A percentile compares a stretch with the other conserved stretches of the same genome.
Conservation (phyloP, 2,797 vertebrate genomes). For the Pagetopsis macropterus region DNA sequence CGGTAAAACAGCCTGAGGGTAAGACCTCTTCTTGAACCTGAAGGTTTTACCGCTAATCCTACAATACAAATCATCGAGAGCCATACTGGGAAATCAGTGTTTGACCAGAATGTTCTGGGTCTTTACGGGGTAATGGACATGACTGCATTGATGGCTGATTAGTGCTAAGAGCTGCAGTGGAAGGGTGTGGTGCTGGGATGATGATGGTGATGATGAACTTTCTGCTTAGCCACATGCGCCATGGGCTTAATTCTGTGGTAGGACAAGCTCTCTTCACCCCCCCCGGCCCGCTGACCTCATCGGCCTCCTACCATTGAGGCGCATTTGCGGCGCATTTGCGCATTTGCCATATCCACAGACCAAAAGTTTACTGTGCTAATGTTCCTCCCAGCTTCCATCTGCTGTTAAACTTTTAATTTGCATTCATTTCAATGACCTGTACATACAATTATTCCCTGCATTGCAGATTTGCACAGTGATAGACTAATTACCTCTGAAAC, state of each 20-base stretch:
- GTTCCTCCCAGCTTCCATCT: conserved; percentile 30
- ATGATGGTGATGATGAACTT: neutral
- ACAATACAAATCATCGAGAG: conserved; percentile 40
- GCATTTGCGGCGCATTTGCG: conserved; percentile 4
- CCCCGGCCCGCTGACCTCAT: conserved; percentile 13
- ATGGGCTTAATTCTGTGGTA: conserved; percentile 15
- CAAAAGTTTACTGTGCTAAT: conserved; percentile 27
- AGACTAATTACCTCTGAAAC: conserved; percentile 40
- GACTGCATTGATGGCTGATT: conserved; percentile 22
- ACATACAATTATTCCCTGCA: conserved; percentile 17
- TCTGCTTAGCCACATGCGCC: neutral
- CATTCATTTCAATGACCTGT: conserved; percentile 28
- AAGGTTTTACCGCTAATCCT: conserved; percentile 55
- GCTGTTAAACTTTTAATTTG: conserved; percentile 31
- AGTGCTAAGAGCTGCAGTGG: conserved; percentile 3
- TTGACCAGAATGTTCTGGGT: conserved; percentile 39
- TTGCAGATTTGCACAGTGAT: conserved; percentile 23
- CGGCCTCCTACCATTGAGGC: conserved; percentile 6
- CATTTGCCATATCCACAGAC: conserved; percentile 16
- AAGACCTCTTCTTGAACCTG: conserved; percentile 38
- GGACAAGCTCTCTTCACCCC: conserved; percentile 17
- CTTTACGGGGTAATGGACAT: conserved; percentile 35
- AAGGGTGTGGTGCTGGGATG: conserved; percentile 1
- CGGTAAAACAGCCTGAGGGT: conserved; percentile 63
- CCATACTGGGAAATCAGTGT: conserved; percentile 48